Evolutionary conservation across 2,888 invertebrate genomes (phyloP).

Genomic region (Andricus curvator): DNA sequence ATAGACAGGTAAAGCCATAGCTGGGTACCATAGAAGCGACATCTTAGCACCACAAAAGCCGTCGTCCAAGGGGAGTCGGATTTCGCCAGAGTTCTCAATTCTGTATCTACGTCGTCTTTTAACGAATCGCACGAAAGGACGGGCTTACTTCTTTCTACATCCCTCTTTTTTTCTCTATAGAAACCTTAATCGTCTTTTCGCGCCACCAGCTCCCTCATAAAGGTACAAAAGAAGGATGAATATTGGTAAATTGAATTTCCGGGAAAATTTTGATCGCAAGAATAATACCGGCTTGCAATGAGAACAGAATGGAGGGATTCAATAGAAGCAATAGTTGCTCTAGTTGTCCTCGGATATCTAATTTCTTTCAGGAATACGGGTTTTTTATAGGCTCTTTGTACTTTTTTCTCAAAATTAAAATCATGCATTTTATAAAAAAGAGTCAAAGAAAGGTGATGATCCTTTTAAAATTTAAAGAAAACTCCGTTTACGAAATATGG

Average conservation of each 20-base stretch:
- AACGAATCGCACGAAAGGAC: constrained; percentile 40
- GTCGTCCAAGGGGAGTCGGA: constrained; percentile 63
- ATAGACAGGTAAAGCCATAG: constrained; percentile 11
- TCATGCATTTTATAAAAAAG: not conserved
- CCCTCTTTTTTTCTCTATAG: constrained; percentile 25
- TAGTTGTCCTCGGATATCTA: not conserved
- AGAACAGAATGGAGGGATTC: constrained; percentile 16
- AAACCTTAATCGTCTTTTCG: constrained; percentile 41
- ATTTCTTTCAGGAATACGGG: not conserved
- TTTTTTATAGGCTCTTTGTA: not conserved
- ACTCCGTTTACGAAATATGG: no score
- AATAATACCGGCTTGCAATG: constrained; percentile 23
- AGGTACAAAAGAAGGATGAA: constrained; percentile 33
- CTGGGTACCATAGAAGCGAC: constrained; percentile 61
- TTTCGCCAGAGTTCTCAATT: constrained; percentile 56
- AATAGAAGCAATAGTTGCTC: constrained; percentile 19
- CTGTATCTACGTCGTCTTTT: constrained; percentile 38
- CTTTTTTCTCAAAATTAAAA: not conserved
- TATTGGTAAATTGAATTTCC: constrained; percentile 40
- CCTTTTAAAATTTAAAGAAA: no score
- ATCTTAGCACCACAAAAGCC: constrained; percentile 62
- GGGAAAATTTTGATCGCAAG: constrained; percentile 38
- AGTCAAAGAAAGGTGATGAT: not conserved
- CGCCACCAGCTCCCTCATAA: constrained; percentile 36
- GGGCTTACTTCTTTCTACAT: constrained; percentile 32